These are phyloP conservation scores for Nowickia ferox DNA, from an alignment of 2,888 invertebrate species.

Conservation along the genomic window DNA sequence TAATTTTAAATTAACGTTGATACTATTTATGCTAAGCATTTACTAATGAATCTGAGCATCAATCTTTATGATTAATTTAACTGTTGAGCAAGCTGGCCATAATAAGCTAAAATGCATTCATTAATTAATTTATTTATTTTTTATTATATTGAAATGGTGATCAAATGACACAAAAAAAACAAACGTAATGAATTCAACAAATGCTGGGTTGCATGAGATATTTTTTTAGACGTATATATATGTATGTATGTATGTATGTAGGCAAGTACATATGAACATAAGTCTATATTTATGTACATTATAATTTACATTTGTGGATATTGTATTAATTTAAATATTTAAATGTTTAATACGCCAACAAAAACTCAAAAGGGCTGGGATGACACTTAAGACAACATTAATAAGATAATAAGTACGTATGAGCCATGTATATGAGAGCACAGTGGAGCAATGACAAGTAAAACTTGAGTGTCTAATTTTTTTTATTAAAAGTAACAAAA, in stretches of 20 bases:
- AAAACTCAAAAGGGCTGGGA: slow-evolving; percentile 1
- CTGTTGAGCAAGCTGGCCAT: slow-evolving; percentile 13
- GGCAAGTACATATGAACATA: too few species aligned
- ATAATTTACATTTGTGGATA: background rate
- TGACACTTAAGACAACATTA: slow-evolving; percentile 12
- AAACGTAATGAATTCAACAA: background rate
- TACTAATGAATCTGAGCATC: slow-evolving; percentile 2
- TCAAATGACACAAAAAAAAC: slow-evolving; percentile 10
- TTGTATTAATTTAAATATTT: background rate
- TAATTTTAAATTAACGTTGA: background rate
- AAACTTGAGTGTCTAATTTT: too few species aligned
- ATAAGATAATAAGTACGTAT: background rate
- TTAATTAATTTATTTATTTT: background rate
- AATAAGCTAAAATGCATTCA: slow-evolving; percentile 24
- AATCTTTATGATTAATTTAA: slow-evolving; percentile 22
- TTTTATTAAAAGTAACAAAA: too few species aligned
- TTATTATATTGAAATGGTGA: slow-evolving; percentile 22
- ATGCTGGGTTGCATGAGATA: background rate
- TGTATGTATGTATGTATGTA: too few species aligned
- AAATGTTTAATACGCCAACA: background rate
- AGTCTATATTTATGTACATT: background rate
- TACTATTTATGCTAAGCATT: slow-evolving; percentile 30
- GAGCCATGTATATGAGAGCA: background rate
- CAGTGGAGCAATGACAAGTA: slow-evolving; percentile 3
- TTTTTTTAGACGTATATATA: too few species aligned